phyloP scores from a whole-genome alignment of 2,113 vertebrate genomes.

The Globicephala melas region DNA sequence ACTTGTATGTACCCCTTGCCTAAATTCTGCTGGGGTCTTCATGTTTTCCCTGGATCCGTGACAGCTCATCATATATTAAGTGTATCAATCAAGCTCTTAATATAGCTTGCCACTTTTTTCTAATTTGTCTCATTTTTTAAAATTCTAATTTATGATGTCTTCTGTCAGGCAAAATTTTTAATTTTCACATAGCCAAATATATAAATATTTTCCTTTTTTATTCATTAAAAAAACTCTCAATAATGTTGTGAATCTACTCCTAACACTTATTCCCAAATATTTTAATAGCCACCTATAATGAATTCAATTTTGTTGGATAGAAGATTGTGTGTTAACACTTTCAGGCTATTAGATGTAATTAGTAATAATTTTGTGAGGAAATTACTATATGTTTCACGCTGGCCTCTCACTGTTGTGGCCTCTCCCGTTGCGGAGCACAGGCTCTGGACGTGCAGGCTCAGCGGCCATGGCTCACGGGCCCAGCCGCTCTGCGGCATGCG shows the following conservation, averaged over 20 bases:
- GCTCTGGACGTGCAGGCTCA: too few relatives aligned
- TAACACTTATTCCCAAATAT: not conserved
- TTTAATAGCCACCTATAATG: not conserved
- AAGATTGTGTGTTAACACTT: not conserved
- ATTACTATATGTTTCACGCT: not conserved
- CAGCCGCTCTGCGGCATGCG: too few relatives aligned
- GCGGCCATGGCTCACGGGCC: too few relatives aligned
- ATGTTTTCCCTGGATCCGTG: not conserved
- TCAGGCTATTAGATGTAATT: not conserved
- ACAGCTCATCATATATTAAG: not conserved
- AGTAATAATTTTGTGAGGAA: constrained; percentile 7
- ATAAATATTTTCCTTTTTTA: not conserved
- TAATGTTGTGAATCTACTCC: not conserved
- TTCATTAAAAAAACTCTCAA: not conserved
- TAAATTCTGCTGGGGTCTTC: not conserved
- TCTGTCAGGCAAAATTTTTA: not conserved
- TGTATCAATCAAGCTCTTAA: not conserved
- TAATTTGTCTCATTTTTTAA: not conserved
- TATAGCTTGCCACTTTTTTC: not conserved
- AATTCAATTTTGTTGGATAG: not conserved
- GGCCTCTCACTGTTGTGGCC: too few relatives aligned
- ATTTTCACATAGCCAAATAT: not conserved
- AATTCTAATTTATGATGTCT: not conserved
- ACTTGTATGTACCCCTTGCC: not conserved
- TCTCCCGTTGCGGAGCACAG: too few relatives aligned